Evolutionary conservation across 2,113 vertebrate species (phyloP).

Genomic region (Emydura subglobosa): DNA sequence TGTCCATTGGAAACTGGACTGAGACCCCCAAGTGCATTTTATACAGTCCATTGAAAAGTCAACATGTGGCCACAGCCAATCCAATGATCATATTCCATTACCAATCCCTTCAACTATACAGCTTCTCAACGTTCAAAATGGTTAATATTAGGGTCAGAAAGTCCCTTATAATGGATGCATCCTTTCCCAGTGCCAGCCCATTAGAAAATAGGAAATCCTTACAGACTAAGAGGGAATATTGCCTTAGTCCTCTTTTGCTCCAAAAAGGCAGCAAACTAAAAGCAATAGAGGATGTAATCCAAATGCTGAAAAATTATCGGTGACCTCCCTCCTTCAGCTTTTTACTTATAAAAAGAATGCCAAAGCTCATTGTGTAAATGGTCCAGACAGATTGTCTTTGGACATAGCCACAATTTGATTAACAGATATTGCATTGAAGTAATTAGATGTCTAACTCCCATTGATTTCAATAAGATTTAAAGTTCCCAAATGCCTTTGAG

Average conservation of each 20-base stretch:
- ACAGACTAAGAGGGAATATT: background rate
- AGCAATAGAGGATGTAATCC: constrained; percentile 60
- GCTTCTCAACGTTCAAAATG: background rate
- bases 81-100: background rate
- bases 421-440: constrained; percentile 40
- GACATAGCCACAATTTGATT: constrained; percentile 54
- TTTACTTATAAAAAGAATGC: constrained; percentile 70
- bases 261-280: constrained; percentile 43
- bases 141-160: background rate
- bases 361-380: constrained; percentile 69
- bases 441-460: background rate
- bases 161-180: background rate
- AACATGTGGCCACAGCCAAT: fast-evolving
- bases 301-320: constrained; percentile 71
- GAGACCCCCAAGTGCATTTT: background rate
- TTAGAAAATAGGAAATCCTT: background rate
- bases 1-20: background rate
- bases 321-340: constrained; percentile 54
- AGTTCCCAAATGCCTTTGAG: background rate
- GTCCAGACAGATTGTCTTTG: constrained; percentile 57
- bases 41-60: background rate
- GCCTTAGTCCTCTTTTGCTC: constrained; percentile 57
- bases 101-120: background rate
- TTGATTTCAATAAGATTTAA: background rate
- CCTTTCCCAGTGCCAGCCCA: constrained; percentile 1